phyloP scores from a whole-genome alignment of 1,140 invertebrate species.

The Venturia canescens region DNA sequence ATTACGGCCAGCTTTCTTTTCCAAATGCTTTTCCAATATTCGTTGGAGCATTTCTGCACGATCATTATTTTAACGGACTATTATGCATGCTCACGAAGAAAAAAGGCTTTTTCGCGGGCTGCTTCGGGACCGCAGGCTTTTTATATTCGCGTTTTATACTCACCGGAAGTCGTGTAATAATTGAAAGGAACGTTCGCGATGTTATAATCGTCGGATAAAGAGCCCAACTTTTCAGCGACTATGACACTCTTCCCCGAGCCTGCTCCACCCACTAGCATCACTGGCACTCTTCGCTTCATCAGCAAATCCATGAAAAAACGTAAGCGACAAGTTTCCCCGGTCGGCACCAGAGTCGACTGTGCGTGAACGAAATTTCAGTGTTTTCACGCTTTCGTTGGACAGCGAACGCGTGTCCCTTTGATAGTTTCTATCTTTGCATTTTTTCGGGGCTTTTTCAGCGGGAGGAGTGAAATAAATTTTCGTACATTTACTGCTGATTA shows the following conservation, averaged over 20 bases:
- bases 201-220: conserved; percentile 86
- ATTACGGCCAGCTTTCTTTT: conserved; percentile 96
- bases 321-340: conserved; percentile 92
- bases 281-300: conserved; percentile 87
- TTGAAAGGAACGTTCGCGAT: conserved; percentile 95
- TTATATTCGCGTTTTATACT: conserved; percentile 42
- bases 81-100: neutral
- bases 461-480: too few species aligned
- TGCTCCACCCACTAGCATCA: conserved; percentile 94
- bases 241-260: conserved; percentile 93
- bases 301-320: conserved; percentile 93
- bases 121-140: neutral
- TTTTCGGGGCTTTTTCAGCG: too few species aligned
- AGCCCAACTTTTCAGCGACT: conserved; percentile 88
- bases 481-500: too few species aligned
- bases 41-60: conserved; percentile 89
- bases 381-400: neutral
- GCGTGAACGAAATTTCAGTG: neutral
- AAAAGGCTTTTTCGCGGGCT: neutral
- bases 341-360: conserved; percentile 89
- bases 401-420: neutral
- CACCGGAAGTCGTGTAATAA: conserved; percentile 95
- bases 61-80: too few species aligned
- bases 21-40: conserved; percentile 93
- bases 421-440: neutral